Conservation (phyloP, 2,113 vertebrate genomes). For the Ploceus nigricollis region DNA sequence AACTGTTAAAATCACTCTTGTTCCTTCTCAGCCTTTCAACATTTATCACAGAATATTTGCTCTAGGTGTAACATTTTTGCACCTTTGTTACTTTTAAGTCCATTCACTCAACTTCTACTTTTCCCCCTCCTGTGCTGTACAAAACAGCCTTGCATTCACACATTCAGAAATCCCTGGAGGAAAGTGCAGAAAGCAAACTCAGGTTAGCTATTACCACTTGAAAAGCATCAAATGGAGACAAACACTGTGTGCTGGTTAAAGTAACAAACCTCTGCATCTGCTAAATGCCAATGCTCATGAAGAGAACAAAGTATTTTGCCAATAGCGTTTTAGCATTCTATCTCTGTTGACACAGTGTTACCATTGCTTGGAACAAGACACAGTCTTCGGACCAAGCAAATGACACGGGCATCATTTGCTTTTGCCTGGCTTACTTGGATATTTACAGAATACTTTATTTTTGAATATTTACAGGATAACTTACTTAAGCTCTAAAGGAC, state of each 20-base stretch:
- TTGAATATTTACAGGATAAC: not conserved
- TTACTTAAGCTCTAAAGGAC: not conserved
- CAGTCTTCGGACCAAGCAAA: not conserved
- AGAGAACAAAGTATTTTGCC: not conserved
- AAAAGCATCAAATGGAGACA: not conserved
- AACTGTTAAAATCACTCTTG: not conserved
- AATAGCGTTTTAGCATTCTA: not conserved
- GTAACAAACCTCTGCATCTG: not conserved
- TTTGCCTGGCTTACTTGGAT: not conserved
- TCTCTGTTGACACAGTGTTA: not conserved
- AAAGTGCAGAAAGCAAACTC: not conserved
- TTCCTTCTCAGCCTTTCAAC: not conserved
- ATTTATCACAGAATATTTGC: not conserved
- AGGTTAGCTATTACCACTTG: not conserved
- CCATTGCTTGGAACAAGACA: not conserved
- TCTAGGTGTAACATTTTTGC: not conserved
- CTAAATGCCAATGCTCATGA: not conserved
- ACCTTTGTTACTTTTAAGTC: not conserved
- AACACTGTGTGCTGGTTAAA: not conserved
- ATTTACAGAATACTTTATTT: not conserved
- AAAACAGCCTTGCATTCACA: not conserved
- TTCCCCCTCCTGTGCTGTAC: not conserved
- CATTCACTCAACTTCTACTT: not conserved
- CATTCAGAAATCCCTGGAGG: not conserved
- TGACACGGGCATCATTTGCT: accelerated